A percentile compares a stretch with the other conserved stretches of the same genome.
Conservation (phyloP, 2,797 vertebrate species). For the Pangasius sanitwongsei region DNA sequence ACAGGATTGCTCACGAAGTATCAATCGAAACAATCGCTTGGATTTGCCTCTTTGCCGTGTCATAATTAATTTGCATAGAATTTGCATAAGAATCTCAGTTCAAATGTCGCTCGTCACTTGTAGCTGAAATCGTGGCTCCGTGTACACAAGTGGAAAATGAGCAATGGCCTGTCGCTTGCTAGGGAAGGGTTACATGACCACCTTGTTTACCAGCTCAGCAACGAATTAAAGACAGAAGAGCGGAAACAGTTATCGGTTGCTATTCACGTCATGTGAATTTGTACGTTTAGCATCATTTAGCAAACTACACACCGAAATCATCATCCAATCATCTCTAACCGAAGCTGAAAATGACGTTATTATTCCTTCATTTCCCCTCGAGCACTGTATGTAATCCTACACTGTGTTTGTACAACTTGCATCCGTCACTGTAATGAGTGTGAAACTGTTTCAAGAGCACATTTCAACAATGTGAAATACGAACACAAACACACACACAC, state of each 20-base stretch:
- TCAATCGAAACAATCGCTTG: no score
- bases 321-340: neutral
- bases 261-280: neutral
- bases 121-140: no score
- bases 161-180: neutral
- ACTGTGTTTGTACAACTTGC: constrained; percentile 63
- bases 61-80: no score
- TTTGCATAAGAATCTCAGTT: no score
- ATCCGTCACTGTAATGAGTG: constrained; percentile 55
- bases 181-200: neutral
- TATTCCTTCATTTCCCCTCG: constrained; percentile 17
- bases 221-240: neutral
- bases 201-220: neutral
- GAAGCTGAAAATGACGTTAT: constrained; percentile 30
- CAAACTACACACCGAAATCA: neutral
- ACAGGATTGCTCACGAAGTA: no score
- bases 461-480: constrained; percentile 3
- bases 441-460: constrained; percentile 42
- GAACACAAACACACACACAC: neutral
- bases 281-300: neutral
- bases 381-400: constrained; percentile 52
- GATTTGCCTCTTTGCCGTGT: no score
- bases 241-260: neutral
- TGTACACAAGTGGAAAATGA: neutral
- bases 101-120: no score